A percentile compares a stretch with the other conserved stretches of the same genome.
Evolutionary conservation across 2,888 invertebrate species (phyloP).

Genomic region (Koerneria pararmatus): DNA sequence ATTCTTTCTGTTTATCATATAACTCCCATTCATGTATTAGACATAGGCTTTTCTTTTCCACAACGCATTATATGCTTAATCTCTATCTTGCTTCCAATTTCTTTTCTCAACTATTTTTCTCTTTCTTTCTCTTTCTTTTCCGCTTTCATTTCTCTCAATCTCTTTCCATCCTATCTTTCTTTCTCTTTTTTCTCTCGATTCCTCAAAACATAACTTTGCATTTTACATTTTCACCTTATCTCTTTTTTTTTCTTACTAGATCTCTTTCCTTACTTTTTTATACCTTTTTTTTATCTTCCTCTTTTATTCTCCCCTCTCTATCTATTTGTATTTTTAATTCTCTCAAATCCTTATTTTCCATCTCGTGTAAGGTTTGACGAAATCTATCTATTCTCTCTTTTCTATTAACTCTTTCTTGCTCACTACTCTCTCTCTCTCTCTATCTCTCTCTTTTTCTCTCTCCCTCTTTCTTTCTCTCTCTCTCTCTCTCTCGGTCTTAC

Average conservation of each 20-base stretch:
- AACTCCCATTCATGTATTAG: too few relatives aligned
- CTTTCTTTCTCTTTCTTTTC: neutral
- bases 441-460: neutral
- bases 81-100: neutral
- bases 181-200: neutral
- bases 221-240: neutral
- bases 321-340: neutral
- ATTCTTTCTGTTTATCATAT: too few relatives aligned
- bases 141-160: neutral
- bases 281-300: neutral
- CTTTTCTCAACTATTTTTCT: neutral
- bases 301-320: neutral
- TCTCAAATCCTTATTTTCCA: too few relatives aligned
- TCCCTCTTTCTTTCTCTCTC: neutral
- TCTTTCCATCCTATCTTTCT: neutral
- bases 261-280: neutral
- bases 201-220: neutral
- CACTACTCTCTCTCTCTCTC: conserved; percentile 5
- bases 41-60: too few relatives aligned
- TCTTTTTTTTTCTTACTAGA: neutral
- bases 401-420: too few relatives aligned
- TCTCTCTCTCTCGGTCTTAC: neutral
- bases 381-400: too few relatives aligned
- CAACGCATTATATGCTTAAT: too few relatives aligned
- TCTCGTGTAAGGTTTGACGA: too few relatives aligned